phyloP scores from a whole-genome alignment of 2,113 vertebrate genomes.

The Corvus moneduloides region DNA sequence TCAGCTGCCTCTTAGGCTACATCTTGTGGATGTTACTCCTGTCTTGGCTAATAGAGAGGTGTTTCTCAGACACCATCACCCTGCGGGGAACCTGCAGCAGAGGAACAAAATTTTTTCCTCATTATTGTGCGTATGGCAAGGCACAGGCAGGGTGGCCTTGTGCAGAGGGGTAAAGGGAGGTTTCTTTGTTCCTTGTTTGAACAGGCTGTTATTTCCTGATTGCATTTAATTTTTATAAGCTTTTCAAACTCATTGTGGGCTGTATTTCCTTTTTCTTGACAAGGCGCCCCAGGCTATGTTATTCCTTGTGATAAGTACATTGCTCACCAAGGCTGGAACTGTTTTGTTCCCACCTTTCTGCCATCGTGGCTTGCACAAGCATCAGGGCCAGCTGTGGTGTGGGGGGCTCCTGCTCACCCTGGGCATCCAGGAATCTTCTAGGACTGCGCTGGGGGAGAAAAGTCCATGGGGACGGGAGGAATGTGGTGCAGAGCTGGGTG shows the following conservation, averaged over 20 bases:
- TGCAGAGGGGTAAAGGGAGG: neutral
- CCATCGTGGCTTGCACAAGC: fast-evolving
- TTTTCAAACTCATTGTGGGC: neutral
- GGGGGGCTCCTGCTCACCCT: neutral
- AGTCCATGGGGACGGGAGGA: fast-evolving
- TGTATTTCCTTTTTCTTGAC: neutral
- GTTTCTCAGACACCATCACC: neutral
- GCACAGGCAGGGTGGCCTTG: neutral
- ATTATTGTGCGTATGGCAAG: neutral
- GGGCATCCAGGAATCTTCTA: too few species aligned
- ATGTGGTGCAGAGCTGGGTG: fast-evolving
- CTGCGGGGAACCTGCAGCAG: neutral
- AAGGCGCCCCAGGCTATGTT: neutral
- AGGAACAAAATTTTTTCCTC: neutral
- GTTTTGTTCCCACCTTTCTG: fast-evolving
- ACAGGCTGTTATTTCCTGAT: neutral
- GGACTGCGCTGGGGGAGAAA: fast-evolving
- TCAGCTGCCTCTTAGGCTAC: neutral
- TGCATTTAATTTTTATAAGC: neutral
- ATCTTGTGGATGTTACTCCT: neutral
- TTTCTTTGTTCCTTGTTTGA: neutral
- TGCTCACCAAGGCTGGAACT: neutral
- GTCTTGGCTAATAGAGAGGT: neutral
- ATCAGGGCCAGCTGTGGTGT: fast-evolving
- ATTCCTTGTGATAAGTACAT: neutral